These are phyloP conservation scores for Polyommatus icarus DNA, from an alignment of 2,888 invertebrate species.

Conservation along the genomic window DNA sequence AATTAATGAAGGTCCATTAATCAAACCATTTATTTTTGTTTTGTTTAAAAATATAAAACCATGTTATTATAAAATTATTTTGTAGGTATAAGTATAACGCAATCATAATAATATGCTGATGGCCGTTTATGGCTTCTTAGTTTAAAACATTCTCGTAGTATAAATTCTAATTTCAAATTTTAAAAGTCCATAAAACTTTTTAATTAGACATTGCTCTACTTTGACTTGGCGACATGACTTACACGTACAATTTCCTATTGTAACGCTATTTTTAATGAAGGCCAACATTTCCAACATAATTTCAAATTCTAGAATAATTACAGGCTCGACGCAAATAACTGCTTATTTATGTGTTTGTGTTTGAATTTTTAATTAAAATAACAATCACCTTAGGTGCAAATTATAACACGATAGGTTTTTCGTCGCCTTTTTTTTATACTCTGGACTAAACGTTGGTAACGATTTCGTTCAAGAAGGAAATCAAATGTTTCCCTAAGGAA, in stretches of 20 bases:
- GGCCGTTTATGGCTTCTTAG: too few species aligned
- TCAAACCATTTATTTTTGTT: too few species aligned
- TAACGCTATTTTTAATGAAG: slow-evolving; percentile 23
- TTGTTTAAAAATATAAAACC: too few species aligned
- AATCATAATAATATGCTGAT: too few species aligned
- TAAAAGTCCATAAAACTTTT: background rate
- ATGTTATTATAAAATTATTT: too few species aligned
- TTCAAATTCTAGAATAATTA: slow-evolving; percentile 22
- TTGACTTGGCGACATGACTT: slow-evolving; percentile 1
- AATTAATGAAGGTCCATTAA: too few species aligned
- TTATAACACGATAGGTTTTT: background rate
- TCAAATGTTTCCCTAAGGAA: too few species aligned
- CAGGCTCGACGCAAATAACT: slow-evolving; percentile 23
- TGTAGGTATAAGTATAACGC: too few species aligned
- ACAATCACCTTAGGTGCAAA: background rate
- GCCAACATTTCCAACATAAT: slow-evolving; percentile 8
- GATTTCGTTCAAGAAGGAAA: too few species aligned
- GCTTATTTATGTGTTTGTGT: slow-evolving; percentile 4
- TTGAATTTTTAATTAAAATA: slow-evolving; percentile 6
- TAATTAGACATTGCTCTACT: background rate
- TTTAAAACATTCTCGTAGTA: too few species aligned
- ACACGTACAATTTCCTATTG: slow-evolving; percentile 6
- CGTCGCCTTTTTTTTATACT: too few species aligned
- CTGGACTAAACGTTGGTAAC: too few species aligned
- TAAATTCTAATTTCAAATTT: background rate